These are phyloP conservation scores for Oscheius myriophilus DNA, from an alignment of 2,888 invertebrate species.

Conservation along the genomic window DNA sequence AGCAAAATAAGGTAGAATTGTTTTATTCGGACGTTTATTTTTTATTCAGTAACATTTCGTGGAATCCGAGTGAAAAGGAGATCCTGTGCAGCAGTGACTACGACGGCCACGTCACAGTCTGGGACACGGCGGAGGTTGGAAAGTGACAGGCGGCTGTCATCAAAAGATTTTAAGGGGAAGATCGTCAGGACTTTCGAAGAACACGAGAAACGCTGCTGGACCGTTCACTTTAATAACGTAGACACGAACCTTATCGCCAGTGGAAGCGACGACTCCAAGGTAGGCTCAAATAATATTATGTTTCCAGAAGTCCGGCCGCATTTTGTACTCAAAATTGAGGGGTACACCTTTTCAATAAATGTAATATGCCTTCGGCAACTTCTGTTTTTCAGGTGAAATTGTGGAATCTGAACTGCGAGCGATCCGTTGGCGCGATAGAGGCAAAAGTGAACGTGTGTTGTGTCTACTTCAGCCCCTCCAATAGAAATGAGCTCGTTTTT, in stretches of 20 bases:
- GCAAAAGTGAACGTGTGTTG: slow-evolving; percentile 95
- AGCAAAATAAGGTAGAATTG: slow-evolving; percentile 81
- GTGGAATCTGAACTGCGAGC: slow-evolving; percentile 88
- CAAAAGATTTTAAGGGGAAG: slow-evolving; percentile 14
- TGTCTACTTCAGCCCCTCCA: slow-evolving; percentile 87
- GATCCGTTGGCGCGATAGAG: slow-evolving; percentile 86
- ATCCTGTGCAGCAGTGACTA: slow-evolving; percentile 91
- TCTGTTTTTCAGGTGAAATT: slow-evolving; percentile 79
- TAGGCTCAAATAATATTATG: too few relatives aligned
- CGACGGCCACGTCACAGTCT: slow-evolving; percentile 90
- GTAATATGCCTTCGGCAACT: too few relatives aligned
- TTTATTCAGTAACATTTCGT: slow-evolving; percentile 81
- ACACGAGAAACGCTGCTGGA: slow-evolving; percentile 94
- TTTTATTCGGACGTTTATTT: slow-evolving; percentile 3
- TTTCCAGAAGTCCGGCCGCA: too few relatives aligned
- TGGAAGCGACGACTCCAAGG: slow-evolving; percentile 88
- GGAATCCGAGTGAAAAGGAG: slow-evolving; percentile 85
- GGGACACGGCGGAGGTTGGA: slow-evolving; percentile 81
- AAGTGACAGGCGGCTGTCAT: background rate
- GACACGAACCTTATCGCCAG: slow-evolving; percentile 89
- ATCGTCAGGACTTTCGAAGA: slow-evolving; percentile 78
- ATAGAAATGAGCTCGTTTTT: slow-evolving; percentile 88
- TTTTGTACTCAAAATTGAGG: too few relatives aligned
- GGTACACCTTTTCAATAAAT: too few relatives aligned
- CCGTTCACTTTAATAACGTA: slow-evolving; percentile 90